phyloP scores from a whole-genome alignment of 2,888 invertebrate genomes.

The Microctonus brassicae region DNA sequence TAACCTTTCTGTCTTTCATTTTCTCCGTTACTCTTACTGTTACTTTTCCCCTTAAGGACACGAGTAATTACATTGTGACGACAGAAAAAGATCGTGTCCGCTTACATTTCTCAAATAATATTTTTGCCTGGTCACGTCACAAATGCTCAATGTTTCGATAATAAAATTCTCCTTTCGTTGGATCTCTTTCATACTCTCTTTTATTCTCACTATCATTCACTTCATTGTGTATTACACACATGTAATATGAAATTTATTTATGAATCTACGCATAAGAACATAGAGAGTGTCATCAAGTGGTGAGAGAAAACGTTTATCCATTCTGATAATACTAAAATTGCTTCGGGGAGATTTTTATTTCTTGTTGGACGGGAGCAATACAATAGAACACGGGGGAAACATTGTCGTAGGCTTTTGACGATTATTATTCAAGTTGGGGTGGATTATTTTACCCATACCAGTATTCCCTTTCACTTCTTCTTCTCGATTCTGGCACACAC shows the following conservation, averaged over 20 bases:
- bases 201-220: not conserved
- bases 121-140: not conserved
- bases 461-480: not conserved
- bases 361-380: not conserved
- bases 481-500: no score
- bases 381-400: not conserved
- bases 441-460: slow-evolving; percentile 30
- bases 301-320: not conserved
- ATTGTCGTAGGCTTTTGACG: slow-evolving; percentile 34
- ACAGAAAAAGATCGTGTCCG: not conserved
- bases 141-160: not conserved
- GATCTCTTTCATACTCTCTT: not conserved
- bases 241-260: not conserved
- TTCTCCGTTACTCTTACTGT: not conserved
- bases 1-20: slow-evolving; percentile 41
- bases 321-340: not conserved
- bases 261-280: no score
- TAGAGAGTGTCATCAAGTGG: not conserved
- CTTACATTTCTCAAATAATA: not conserved
- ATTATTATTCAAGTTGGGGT: slow-evolving; percentile 64
- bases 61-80: slow-evolving; percentile 67
- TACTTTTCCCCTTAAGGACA: slow-evolving; percentile 45
- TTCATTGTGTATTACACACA: not conserved
- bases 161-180: not conserved
- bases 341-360: not conserved